These are phyloP conservation scores for Thereva nobilitata DNA, from an alignment of 2,888 invertebrate species.

Conservation along the genomic window DNA sequence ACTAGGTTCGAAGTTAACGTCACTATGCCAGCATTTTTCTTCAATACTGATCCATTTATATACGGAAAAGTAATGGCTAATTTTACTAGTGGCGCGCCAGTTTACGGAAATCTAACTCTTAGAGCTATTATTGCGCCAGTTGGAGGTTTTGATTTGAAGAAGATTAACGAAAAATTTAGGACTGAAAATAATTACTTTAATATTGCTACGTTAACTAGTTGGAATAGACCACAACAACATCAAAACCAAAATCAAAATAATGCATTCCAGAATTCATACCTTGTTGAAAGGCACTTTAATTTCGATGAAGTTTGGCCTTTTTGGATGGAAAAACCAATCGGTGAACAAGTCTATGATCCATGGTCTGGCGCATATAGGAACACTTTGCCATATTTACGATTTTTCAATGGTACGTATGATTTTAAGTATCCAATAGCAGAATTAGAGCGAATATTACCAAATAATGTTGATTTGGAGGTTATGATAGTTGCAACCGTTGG, in stretches of 20 bases:
- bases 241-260: slow-evolving; percentile 19
- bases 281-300: slow-evolving; percentile 70
- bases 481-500: slow-evolving; percentile 84
- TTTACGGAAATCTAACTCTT: slow-evolving; percentile 84
- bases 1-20: slow-evolving; percentile 93
- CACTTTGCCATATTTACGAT: slow-evolving; percentile 72
- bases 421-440: slow-evolving; percentile 87
- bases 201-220: slow-evolving; percentile 40
- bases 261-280: not conserved
- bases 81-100: slow-evolving; percentile 92
- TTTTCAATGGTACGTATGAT: slow-evolving; percentile 84
- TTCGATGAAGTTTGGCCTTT: slow-evolving; percentile 82
- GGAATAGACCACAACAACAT: not conserved
- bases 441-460: slow-evolving; percentile 63
- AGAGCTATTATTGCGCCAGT: slow-evolving; percentile 77
- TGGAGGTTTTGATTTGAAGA: slow-evolving; percentile 63
- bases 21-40: slow-evolving; percentile 93
- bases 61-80: slow-evolving; percentile 90
- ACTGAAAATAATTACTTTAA: slow-evolving; percentile 54
- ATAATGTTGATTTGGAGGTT: slow-evolving; percentile 77
- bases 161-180: slow-evolving; percentile 62
- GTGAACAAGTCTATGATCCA: slow-evolving; percentile 55
- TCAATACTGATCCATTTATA: slow-evolving; percentile 82
- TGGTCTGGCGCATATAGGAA: slow-evolving; percentile 59
- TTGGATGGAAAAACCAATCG: slow-evolving; percentile 72